These are phyloP conservation scores for Drosophila nebulosa DNA, from an alignment of 1,140 invertebrate species.

Conservation along the genomic window DNA sequence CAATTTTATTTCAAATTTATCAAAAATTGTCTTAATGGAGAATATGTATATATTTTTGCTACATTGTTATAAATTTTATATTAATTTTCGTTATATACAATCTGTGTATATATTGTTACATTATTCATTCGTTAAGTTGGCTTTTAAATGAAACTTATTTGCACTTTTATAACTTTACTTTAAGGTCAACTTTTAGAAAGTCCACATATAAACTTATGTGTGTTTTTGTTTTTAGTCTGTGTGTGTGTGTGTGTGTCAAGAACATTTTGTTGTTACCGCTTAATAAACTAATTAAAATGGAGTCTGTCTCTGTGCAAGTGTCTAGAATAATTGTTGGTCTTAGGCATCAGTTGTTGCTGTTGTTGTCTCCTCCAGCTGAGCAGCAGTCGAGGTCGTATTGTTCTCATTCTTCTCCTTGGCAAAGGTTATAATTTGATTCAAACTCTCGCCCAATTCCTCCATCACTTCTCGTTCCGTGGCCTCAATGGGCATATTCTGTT, in stretches of 20 bases:
- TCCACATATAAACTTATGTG: slow-evolving; percentile 22
- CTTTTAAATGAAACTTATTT: slow-evolving; percentile 16
- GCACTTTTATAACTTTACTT: slow-evolving; percentile 44
- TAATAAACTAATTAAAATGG: slow-evolving; percentile 40
- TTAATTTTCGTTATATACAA: not conserved
- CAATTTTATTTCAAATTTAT: not conserved
- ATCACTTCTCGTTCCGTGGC: slow-evolving; percentile 93
- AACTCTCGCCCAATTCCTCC: slow-evolving; percentile 96
- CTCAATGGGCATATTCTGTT: slow-evolving; percentile 84
- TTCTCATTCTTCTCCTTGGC: slow-evolving; percentile 73
- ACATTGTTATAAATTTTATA: not conserved
- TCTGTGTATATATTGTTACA: not conserved
- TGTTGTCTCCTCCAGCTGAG: slow-evolving; percentile 43
- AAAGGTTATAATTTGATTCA: slow-evolving; percentile 93
- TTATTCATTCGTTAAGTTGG: slow-evolving; percentile 38
- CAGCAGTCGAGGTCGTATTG: slow-evolving; percentile 8
- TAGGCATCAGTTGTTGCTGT: not conserved
- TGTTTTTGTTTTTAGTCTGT: not conserved
- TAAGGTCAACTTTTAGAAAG: slow-evolving; percentile 74
- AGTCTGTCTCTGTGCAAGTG: slow-evolving; percentile 12
- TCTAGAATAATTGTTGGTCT: slow-evolving; percentile 11
- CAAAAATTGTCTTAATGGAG: slow-evolving; percentile 16
- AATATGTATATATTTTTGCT: slow-evolving; percentile 2
- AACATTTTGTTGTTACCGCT: slow-evolving; percentile 34
- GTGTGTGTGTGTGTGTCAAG: slow-evolving; percentile 22